phyloP scores from a whole-genome alignment of 2,113 vertebrate species.

The Polypterus senegalus region DNA sequence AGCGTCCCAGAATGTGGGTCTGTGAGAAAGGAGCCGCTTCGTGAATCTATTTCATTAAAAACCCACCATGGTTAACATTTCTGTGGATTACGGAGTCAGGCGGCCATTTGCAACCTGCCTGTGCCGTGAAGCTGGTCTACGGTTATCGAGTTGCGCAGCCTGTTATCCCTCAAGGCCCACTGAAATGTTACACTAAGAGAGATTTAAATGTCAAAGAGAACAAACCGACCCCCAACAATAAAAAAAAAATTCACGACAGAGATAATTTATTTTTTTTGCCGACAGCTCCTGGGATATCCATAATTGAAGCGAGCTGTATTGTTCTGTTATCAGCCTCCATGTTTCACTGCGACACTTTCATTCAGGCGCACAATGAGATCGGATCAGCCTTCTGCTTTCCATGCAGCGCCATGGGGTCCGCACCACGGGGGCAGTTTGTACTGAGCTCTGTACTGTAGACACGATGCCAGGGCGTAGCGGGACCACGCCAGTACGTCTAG shows the following conservation, averaged over 20 bases:
- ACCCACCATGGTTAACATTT: too few relatives aligned
- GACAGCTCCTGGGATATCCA: constrained; percentile 25
- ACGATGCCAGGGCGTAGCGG: too few relatives aligned
- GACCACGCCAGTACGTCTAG: too few relatives aligned
- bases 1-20: too few relatives aligned
- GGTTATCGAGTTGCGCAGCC: constrained; percentile 22
- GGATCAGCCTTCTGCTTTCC: constrained; percentile 27
- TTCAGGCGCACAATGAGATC: constrained; percentile 33
- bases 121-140: constrained; percentile 12
- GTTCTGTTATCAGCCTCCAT: constrained; percentile 37
- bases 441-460: too few relatives aligned
- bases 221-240: constrained; percentile 24
- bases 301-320: constrained; percentile 40
- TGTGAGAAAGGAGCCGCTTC: too few relatives aligned
- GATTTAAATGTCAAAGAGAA: constrained; percentile 40
- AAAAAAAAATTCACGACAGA: constrained; percentile 25
- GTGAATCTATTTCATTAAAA: too few relatives aligned
- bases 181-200: constrained; percentile 27
- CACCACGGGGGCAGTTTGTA: not conserved
- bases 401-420: constrained; percentile 7
- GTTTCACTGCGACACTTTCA: constrained; percentile 37
- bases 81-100: not conserved
- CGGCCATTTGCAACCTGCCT: constrained; percentile 13
- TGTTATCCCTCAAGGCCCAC: constrained; percentile 2
- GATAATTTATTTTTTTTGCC: constrained; percentile 22